phyloP scores from a whole-genome alignment of 1,140 invertebrate genomes.

The Euwallacea similis region DNA sequence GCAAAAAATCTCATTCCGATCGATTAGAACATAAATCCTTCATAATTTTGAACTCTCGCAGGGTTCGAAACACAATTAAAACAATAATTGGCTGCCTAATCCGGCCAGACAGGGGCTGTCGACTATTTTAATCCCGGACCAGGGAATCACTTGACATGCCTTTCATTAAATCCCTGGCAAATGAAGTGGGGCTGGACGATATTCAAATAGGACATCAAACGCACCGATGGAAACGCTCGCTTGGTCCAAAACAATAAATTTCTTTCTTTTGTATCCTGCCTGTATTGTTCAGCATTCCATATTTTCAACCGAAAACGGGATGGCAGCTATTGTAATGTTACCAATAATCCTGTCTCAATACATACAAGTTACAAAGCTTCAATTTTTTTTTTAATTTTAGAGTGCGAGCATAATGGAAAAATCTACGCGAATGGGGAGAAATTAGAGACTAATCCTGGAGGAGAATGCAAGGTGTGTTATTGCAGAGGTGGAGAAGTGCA shows the following conservation, averaged over 20 bases:
- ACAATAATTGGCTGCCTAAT: constrained; percentile 8
- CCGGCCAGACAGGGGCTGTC: background rate
- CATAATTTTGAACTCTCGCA: background rate
- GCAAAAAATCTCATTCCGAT: too few relatives aligned
- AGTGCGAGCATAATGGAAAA: constrained; percentile 74
- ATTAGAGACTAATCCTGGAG: constrained; percentile 64
- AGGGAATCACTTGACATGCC: constrained; percentile 2
- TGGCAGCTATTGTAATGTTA: too few relatives aligned
- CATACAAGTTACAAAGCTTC: background rate
- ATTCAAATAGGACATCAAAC: background rate
- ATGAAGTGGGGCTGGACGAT: background rate
- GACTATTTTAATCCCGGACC: background rate
- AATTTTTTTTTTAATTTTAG: constrained; percentile 55
- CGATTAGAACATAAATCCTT: too few relatives aligned
- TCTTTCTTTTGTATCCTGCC: too few relatives aligned
- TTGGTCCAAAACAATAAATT: too few relatives aligned
- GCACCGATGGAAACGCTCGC: too few relatives aligned
- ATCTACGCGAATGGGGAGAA: constrained; percentile 76
- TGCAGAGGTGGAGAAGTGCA: constrained; percentile 77
- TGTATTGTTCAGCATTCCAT: too few relatives aligned
- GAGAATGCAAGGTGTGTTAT: constrained; percentile 76
- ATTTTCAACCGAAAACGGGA: too few relatives aligned
- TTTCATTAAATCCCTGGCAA: constrained; percentile 2
- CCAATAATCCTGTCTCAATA: too few relatives aligned
- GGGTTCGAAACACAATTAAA: constrained; percentile 5